Base-by-base conservation (phyloP, 1,140 invertebrate genomes). In the Drosophila lowei region DNA sequence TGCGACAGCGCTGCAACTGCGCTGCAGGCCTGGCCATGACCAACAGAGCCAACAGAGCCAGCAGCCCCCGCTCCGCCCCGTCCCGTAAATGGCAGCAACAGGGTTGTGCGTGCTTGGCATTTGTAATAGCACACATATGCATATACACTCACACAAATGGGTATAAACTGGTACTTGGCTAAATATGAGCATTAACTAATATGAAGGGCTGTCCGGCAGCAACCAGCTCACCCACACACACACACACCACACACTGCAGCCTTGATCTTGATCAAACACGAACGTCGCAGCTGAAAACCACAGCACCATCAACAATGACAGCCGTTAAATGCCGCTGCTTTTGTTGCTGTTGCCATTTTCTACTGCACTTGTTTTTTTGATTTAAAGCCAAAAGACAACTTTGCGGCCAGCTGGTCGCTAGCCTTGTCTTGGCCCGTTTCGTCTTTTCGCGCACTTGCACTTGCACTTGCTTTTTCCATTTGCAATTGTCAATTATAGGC, bases 251-350 rank as follows among this genome's bases (percentile, higher is more conserved):
- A 44, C 44, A 58, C 46, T 30, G n/a, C 11, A 79, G 78, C 86
- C 86, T 89, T 89, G 86, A 89, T 89, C 86, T 89, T 89, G 86
- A 90, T 89, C 86, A 66, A 71, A 79, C 11, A 71, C 76, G 74
- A 72, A 68, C 66, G 60, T 68, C 62, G 53, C 48, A 52, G 38
- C 21, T 54, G 28, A 52, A 61, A 43, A 44, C 48, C 65, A 66
- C 53, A 55, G 41, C 56, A 68, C 56, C 54, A 56, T 52, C 53
- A 48, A 42, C 61, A 72, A 71, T 74, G 72, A 64, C 72, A 61
- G 58, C 48, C 73, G 60, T 56, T 60, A 68, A 38, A 38, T 38
- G 34, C 11, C 34, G 34, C 34, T 0, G 11, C 34, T 38, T 38
- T 79, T 74, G 67, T 57, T 67, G 46, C 61, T 78, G 57, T 66